Evolutionary conservation across 2,888 invertebrate species (phyloP).

Genomic region (Ennomos fuscantarius): DNA sequence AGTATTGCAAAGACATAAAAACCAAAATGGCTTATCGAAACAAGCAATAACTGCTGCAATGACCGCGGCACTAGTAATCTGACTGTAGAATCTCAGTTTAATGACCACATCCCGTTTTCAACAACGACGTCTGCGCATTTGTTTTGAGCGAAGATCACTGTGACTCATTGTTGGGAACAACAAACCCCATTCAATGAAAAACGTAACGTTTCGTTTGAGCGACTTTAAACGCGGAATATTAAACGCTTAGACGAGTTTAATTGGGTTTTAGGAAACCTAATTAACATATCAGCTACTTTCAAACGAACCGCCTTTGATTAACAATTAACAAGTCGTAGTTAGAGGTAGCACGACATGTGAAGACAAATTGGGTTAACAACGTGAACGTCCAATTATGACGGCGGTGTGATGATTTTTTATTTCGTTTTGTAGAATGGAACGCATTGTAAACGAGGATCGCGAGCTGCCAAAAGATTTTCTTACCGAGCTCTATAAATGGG

Average conservation of each 20-base stretch:
- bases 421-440: slow-evolving; percentile 86
- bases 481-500: slow-evolving; percentile 92
- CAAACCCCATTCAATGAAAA: slow-evolving; percentile 69
- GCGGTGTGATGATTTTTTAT: slow-evolving; percentile 41
- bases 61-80: slow-evolving; percentile 50
- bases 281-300: slow-evolving; percentile 36
- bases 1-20: slow-evolving; percentile 35
- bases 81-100: slow-evolving; percentile 77
- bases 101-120: slow-evolving; percentile 81
- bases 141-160: slow-evolving; percentile 68
- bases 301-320: slow-evolving; percentile 35
- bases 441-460: slow-evolving; percentile 82
- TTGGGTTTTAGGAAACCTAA: slow-evolving; percentile 39
- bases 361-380: slow-evolving; percentile 30
- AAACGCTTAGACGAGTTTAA: slow-evolving; percentile 47
- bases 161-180: slow-evolving; percentile 72
- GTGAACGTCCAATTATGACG: slow-evolving; percentile 28
- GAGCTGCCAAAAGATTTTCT: slow-evolving; percentile 89
- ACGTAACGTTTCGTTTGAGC: slow-evolving; percentile 61
- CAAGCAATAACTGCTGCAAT: slow-evolving; percentile 27
- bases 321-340: slow-evolving; percentile 28
- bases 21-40: slow-evolving; percentile 27
- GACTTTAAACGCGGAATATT: slow-evolving; percentile 52
- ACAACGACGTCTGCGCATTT: slow-evolving; percentile 72
- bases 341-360: slow-evolving; percentile 25